These are phyloP conservation scores for Champsocephalus gunnari DNA, from an alignment of 2,797 vertebrate genomes.

Conservation along the genomic window DNA sequence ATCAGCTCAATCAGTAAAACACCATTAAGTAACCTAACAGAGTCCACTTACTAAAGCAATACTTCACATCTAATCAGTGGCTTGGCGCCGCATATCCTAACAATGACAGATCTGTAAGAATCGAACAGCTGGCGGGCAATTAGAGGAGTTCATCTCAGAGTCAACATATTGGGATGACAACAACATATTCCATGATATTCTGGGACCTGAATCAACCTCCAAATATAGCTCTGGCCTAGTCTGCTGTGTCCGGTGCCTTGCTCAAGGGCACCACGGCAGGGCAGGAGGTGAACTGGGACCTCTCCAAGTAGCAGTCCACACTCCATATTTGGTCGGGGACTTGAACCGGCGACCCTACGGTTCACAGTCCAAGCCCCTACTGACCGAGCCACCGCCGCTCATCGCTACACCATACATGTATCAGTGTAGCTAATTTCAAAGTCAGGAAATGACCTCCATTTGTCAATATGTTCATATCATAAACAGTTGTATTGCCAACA, in stretches of 20 bases:
- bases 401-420: background rate
- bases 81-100: background rate
- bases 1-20: conserved; percentile 25
- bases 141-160: background rate
- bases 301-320: too few species aligned
- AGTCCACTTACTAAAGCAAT: conserved; percentile 13
- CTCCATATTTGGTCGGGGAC: too few species aligned
- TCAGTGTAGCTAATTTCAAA: background rate
- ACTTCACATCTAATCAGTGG: conserved; percentile 28
- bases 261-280: too few species aligned
- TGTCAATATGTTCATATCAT: background rate
- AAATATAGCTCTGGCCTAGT: conserved; percentile 44
- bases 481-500: background rate
- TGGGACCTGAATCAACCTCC: conserved; percentile 37
- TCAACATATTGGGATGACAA: conserved; percentile 22
- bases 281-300: too few species aligned
- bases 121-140: conserved; percentile 41
- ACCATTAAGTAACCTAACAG: conserved; percentile 8
- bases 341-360: too few species aligned
- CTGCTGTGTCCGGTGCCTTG: background rate
- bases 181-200: conserved; percentile 41
- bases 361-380: too few species aligned
- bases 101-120: background rate
- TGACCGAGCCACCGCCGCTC: too few species aligned
- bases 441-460: background rate